These are phyloP conservation scores for Pangasius krempfi DNA, from an alignment of 2,797 vertebrate genomes.

Conservation along the genomic window DNA sequence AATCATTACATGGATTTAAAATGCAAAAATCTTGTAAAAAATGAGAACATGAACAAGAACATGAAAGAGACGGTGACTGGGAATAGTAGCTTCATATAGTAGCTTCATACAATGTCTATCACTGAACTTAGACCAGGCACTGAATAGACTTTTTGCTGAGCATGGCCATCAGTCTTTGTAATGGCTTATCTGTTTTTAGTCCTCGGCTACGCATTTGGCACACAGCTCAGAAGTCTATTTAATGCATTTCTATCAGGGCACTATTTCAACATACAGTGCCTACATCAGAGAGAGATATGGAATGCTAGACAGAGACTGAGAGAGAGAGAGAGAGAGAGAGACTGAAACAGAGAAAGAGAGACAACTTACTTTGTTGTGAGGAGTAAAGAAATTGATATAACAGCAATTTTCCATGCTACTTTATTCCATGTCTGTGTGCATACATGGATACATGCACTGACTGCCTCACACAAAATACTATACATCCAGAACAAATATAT, in stretches of 20 bases:
- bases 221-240: slow-evolving; percentile 58
- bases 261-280: slow-evolving; percentile 61
- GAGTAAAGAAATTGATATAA: slow-evolving; percentile 63
- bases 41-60: neutral
- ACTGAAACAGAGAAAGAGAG: neutral
- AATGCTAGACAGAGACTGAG: slow-evolving; percentile 7
- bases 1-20: slow-evolving; percentile 13
- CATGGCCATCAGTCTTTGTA: slow-evolving; percentile 59
- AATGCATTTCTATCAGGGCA: slow-evolving; percentile 63
- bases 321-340: neutral
- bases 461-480: neutral
- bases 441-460: slow-evolving; percentile 18
- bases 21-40: neutral
- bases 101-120: slow-evolving; percentile 33
- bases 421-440: slow-evolving; percentile 44
- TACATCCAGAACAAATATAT: slow-evolving; percentile 45
- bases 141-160: slow-evolving; percentile 57
- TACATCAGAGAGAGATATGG: slow-evolving; percentile 53
- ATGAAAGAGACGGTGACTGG: neutral
- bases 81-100: slow-evolving; percentile 10
- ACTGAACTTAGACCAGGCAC: slow-evolving; percentile 46
- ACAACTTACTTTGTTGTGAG: slow-evolving; percentile 52
- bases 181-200: slow-evolving; percentile 63
- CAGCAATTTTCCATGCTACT: slow-evolving; percentile 63
- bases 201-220: slow-evolving; percentile 49